Conservation (phyloP, 2,113 vertebrate species). For the Esox niger region DNA sequence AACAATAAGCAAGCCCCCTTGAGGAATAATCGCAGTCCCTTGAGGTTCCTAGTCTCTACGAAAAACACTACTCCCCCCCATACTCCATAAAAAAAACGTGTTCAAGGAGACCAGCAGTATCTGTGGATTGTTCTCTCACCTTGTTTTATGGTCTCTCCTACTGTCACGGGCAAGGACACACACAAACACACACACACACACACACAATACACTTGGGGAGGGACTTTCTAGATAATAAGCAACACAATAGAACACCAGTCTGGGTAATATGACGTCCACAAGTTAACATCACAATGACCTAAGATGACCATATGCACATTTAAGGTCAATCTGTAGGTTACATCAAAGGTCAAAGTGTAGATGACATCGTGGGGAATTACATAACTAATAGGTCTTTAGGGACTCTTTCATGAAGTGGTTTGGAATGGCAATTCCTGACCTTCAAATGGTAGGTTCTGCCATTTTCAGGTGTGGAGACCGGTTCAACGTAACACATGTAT, state of each 20-base stretch:
- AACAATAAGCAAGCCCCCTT: constrained; percentile 57
- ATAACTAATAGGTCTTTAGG: background rate
- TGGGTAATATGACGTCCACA: background rate
- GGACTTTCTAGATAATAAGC: constrained; percentile 17
- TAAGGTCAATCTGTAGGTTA: background rate
- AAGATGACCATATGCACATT: background rate
- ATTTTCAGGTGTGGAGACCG: too few relatives aligned
- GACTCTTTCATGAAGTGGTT: background rate
- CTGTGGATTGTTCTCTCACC: background rate
- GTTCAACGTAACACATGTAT: too few relatives aligned
- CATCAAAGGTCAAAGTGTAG: background rate
- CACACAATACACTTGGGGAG: background rate
- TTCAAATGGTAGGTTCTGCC: constrained; percentile 18
- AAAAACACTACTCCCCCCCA: constrained; percentile 30
- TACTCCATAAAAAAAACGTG: constrained; percentile 13
- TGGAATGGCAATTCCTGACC: background rate
- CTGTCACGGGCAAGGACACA: background rate
- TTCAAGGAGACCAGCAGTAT: too few relatives aligned
- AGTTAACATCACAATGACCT: too few relatives aligned
- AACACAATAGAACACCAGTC: too few relatives aligned
- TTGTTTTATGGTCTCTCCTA: constrained; percentile 5
- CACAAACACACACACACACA: background rate
- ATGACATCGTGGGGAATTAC: background rate
- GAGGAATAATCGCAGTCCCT: constrained; percentile 43
- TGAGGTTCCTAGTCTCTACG: too few relatives aligned